These are phyloP conservation scores for Beaufortia kweichowensis DNA, from an alignment of 2,113 vertebrate genomes.

Conservation along the genomic window DNA sequence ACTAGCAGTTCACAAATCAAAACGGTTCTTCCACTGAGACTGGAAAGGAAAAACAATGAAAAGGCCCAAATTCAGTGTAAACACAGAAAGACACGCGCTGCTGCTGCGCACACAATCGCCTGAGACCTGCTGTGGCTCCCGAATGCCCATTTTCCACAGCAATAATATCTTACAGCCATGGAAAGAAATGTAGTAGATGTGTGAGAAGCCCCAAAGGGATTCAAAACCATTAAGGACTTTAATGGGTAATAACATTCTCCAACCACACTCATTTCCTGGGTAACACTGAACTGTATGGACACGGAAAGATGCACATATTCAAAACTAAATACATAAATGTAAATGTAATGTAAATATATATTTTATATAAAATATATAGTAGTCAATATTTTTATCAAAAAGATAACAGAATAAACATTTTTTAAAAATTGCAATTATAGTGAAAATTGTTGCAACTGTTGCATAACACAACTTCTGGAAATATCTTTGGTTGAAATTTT, in stretches of 20 bases:
- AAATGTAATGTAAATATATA: no score
- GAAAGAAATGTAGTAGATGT: slow-evolving; percentile 26
- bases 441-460: background rate
- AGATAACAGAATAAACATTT: background rate
- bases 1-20: slow-evolving; percentile 55
- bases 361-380: no score
- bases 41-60: slow-evolving; percentile 38
- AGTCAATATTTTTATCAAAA: no score
- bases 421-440: background rate
- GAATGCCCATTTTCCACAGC: slow-evolving; percentile 68
- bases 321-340: no score
- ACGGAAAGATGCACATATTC: background rate
- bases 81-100: slow-evolving; percentile 45
- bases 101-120: slow-evolving; percentile 39
- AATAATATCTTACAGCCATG: slow-evolving; percentile 65
- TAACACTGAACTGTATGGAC: background rate
- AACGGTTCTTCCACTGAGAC: slow-evolving; percentile 28
- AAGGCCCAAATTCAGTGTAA: slow-evolving; percentile 46
- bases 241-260: slow-evolving; percentile 7
- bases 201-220: slow-evolving; percentile 9
- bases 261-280: slow-evolving; percentile 9
- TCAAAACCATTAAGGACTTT: background rate
- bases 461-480: no score
- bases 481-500: no score
- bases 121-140: slow-evolving; percentile 53